phyloP scores from a whole-genome alignment of 2,797 vertebrate species.

The Adelosebastes latens region DNA sequence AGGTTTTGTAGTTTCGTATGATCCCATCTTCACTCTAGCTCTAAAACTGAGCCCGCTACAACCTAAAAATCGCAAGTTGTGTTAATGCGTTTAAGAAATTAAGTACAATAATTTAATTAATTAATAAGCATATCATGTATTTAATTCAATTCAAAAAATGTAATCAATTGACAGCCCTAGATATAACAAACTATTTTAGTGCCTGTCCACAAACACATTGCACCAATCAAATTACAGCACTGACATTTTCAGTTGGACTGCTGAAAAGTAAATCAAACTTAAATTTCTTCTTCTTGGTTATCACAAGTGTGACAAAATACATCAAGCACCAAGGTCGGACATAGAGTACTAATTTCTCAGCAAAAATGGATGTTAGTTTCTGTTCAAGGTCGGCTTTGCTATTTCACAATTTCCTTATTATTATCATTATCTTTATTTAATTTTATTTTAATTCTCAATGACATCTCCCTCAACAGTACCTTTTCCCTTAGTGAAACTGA shows the following conservation, averaged over 20 bases:
- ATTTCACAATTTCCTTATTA: background rate
- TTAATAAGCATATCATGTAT: no score
- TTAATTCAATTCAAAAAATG: no score
- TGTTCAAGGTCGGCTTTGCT: background rate
- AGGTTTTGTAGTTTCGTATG: no score
- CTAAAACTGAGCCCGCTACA: no score
- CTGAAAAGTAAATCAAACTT: no score
- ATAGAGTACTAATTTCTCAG: background rate
- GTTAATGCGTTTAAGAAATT: no score
- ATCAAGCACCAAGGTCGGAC: background rate
- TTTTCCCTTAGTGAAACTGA: slow-evolving; percentile 1
- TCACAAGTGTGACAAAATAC: background rate
- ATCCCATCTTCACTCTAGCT: no score
- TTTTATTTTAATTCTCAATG: background rate
- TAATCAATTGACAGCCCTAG: background rate
- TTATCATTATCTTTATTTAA: background rate
- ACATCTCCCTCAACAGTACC: background rate
- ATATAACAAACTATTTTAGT: background rate
- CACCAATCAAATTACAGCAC: no score
- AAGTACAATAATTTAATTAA: no score
- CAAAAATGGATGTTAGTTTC: background rate
- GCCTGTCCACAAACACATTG: background rate
- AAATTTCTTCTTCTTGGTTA: background rate
- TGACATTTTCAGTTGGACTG: no score
- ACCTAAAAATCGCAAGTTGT: no score